Evolutionary conservation across 2,888 invertebrate genomes (phyloP), one percentile per base, ranked within the genome.

Genomic region (Drosophila trichaetosa): DNA sequence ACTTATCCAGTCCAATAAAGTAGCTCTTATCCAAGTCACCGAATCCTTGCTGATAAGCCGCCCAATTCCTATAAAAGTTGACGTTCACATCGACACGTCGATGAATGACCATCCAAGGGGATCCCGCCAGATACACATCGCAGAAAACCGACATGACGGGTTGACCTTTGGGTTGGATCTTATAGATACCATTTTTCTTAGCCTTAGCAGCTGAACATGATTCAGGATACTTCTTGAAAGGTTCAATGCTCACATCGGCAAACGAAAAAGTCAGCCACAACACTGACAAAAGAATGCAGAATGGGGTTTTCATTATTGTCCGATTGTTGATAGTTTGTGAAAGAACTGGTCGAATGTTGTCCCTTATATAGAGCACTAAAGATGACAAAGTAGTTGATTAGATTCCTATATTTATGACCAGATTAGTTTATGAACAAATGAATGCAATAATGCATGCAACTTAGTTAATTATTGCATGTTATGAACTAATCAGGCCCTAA

Each of bases 1-100:
- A 92, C 74, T 95, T 95, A 74, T 96, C 95, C 76, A 95, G 88
- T 2, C 96, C 96, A 16, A 96, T 93, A 95, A 96, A 96, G 89
- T 95, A 96, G 18, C 33, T 62, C 0, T 33, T 13, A 4, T 52
- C 27, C 18, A 66, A 13, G 10, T 69, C 65, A 0, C 75, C 75
- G 8, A 75, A 75, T 2, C 75, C 76, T 3, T 56, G 40, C 11
- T 70, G 61, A 33, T 75, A 75, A 7, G 65, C 10, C 0, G 5
- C 0, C 70, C 70, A 75, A 21, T 66, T 66, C 21, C 76, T 59
- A 11, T 66, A 75, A 31, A 75, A 75, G 24, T 75, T 75, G 1
- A 59, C 18, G 13, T n/a, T 31, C 7, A 73, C 73, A 58, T 66
- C 66, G 13, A 13, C 21, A 16, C 73, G 73, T 11, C 75, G 48